Evolutionary conservation across 2,113 vertebrate genomes (phyloP).

Genomic region (Microcebus griseorufus): DNA sequence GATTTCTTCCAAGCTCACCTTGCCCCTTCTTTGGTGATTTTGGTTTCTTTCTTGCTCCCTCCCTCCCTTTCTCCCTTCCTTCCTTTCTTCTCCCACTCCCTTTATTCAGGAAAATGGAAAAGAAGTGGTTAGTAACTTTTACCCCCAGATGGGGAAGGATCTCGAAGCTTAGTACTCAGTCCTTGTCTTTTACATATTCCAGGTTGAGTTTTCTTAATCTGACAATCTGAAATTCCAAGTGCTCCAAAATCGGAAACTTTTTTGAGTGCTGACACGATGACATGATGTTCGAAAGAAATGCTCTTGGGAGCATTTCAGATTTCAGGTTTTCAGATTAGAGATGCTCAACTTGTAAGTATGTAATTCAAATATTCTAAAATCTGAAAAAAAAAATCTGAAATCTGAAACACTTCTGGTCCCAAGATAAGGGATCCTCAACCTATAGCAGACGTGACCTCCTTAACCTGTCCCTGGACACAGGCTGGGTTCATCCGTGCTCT

Average conservation of each 20-base stretch:
- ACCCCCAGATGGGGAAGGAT: not conserved
- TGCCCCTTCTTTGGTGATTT: not conserved
- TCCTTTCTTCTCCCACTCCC: not conserved
- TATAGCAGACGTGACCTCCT: too few relatives aligned
- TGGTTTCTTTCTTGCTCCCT: not conserved
- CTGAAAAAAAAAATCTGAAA: not conserved
- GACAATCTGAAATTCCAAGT: not conserved
- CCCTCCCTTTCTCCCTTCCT: not conserved
- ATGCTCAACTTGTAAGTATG: not conserved
- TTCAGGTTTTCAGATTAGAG: not conserved
- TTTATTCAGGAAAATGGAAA: not conserved
- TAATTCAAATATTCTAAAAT: not conserved
- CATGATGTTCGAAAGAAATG: not conserved
- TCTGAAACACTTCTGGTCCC: not conserved
- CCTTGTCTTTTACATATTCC: not conserved
- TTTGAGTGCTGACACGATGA: not conserved
- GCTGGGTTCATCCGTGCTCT: not conserved
- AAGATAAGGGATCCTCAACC: not conserved
- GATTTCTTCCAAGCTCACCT: not conserved
- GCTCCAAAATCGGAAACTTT: not conserved
- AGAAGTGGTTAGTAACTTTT: not conserved
- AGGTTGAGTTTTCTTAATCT: not conserved
- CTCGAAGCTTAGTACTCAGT: not conserved
- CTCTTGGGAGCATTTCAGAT: not conserved
- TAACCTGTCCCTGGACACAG: not conserved